Conservation (phyloP, 64 coral and sea anemone genomes). For the Montipora sp. region DNA sequence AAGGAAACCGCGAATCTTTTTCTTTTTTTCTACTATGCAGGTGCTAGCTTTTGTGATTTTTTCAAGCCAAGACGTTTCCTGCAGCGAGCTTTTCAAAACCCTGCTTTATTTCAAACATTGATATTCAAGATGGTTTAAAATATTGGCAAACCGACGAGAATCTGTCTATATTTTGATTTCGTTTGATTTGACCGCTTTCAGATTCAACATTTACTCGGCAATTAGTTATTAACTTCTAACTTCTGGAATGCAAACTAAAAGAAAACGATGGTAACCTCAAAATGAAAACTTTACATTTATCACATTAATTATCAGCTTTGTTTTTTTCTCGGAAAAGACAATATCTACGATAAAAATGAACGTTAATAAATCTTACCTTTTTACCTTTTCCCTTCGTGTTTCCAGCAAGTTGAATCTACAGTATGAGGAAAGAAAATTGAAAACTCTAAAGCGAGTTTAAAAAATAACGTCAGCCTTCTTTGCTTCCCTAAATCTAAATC, state of each 20-base stretch:
- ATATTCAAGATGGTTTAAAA: slow-evolving; percentile 1
- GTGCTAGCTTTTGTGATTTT: slow-evolving; percentile 9
- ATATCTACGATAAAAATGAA: not conserved
- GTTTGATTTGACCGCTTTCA: not conserved
- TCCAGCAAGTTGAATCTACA: slow-evolving; percentile 28
- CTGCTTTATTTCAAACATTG: not conserved
- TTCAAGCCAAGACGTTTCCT: not conserved
- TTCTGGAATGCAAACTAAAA: not conserved
- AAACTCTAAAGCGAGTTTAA: not conserved
- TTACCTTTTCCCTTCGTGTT: not conserved
- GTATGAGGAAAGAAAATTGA: not conserved
- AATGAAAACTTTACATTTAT: not conserved
- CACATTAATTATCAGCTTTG: not conserved
- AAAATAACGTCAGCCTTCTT: no score
- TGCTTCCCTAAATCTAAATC: not conserved
- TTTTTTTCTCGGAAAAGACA: no score
- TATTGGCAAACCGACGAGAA: not conserved
- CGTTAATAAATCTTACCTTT: not conserved
- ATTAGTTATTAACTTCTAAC: not conserved
- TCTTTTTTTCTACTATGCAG: not conserved
- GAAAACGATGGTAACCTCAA: not conserved
- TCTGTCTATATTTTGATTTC: not conserved
- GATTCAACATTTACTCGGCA: not conserved
- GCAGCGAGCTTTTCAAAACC: not conserved
- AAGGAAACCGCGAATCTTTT: not conserved